Percentiles rank a stretch among this genome's conserved stretches.
phyloP scores from a whole-genome alignment of 1,140 invertebrate species.

The Bombus vancouverensis region DNA sequence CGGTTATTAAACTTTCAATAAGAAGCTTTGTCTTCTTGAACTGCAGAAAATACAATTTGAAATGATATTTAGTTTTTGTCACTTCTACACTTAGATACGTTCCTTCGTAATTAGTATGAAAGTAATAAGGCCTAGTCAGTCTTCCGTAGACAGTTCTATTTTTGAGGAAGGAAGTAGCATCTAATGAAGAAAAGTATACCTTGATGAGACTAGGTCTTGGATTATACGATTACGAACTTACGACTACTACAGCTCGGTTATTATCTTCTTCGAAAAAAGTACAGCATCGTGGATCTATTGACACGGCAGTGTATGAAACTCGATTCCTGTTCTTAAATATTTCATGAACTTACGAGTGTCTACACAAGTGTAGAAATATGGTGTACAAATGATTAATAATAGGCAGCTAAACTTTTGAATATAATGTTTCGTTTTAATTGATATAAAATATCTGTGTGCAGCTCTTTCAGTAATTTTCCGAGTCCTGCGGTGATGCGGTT shows the following conservation, averaged over 20 bases:
- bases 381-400: neutral
- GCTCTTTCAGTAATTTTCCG: neutral
- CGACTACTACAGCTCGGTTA: neutral
- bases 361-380: neutral
- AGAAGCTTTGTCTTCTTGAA: neutral
- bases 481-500: neutral
- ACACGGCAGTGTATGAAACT: neutral
- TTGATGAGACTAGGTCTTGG: neutral
- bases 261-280: neutral
- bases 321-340: neutral
- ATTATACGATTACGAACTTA: neutral
- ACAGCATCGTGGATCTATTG: neutral
- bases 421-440: neutral
- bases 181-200: constrained; percentile 23
- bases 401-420: too few species aligned
- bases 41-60: neutral
- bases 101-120: neutral
- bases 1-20: neutral
- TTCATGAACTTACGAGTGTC: neutral
- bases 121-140: neutral
- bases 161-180: neutral
- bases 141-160: constrained; percentile 14
- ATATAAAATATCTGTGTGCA: neutral
- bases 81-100: neutral
- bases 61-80: neutral